These are phyloP conservation scores for Drosophila biarmipes DNA, from an alignment of 1,140 invertebrate genomes.

Conservation along the genomic window DNA sequence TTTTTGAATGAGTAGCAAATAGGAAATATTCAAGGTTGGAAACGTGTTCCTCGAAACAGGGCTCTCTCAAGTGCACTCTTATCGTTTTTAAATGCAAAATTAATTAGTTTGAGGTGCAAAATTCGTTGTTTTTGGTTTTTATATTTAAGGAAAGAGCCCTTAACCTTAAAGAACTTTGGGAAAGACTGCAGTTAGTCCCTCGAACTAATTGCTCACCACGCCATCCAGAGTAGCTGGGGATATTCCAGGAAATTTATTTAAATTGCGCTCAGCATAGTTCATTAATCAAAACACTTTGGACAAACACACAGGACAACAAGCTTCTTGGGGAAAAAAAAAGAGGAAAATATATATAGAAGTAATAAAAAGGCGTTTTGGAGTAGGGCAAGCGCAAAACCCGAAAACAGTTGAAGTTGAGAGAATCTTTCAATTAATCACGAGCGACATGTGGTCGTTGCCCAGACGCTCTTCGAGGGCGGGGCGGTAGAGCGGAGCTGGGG, in stretches of 20 bases:
- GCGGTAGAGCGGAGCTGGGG: neutral
- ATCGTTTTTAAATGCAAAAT: too few relatives aligned
- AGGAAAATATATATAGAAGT: constrained; percentile 10
- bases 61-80: too few relatives aligned
- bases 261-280: constrained; percentile 34
- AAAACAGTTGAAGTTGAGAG: constrained; percentile 66
- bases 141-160: neutral
- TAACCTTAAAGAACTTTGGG: neutral
- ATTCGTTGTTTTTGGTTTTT: too few relatives aligned
- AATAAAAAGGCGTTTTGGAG: neutral
- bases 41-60: too few relatives aligned
- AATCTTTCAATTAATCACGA: constrained; percentile 80
- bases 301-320: constrained; percentile 19
- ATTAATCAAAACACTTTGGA: constrained; percentile 53
- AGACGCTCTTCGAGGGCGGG: constrained; percentile 3
- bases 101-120: too few relatives aligned
- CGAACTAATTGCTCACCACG: constrained; percentile 21
- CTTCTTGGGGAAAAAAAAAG: neutral
- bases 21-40: too few relatives aligned
- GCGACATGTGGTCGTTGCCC: constrained; percentile 72
- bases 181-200: neutral
- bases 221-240: constrained; percentile 8
- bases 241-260: constrained; percentile 38
- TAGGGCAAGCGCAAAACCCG: constrained; percentile 42
- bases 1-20: too few relatives aligned